Conservation (phyloP, 2,797 vertebrate genomes). For the Mionectes olivaceus region DNA sequence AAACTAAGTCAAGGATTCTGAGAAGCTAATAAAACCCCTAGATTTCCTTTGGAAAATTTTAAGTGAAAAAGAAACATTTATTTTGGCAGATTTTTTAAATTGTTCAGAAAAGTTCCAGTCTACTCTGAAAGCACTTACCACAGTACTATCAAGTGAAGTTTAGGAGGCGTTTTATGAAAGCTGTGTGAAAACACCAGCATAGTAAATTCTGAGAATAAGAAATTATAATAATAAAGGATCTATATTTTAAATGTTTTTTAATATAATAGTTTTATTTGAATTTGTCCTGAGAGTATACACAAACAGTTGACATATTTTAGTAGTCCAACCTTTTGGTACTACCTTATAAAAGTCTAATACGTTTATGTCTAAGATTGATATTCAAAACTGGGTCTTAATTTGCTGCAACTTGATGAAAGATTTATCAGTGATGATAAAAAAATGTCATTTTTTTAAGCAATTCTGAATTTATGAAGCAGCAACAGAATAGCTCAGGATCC, state of each 20-base stretch:
- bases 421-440: background rate
- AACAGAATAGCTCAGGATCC: background rate
- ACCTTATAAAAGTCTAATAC: background rate
- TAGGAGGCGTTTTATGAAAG: background rate
- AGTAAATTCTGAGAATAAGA: background rate
- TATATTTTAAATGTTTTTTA: background rate
- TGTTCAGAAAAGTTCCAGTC: background rate
- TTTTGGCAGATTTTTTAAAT: background rate
- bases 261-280: background rate
- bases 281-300: background rate
- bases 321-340: background rate
- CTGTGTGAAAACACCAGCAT: background rate
- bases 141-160: background rate
- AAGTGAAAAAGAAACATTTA: background rate
- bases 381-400: background rate
- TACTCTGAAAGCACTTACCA: background rate
- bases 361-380: background rate
- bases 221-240: background rate
- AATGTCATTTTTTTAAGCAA: background rate
- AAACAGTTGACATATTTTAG: background rate
- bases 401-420: background rate
- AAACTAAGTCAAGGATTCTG: background rate
- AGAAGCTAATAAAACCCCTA: background rate
- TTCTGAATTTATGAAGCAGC: background rate
- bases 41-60: background rate